Percentiles rank a stretch among this genome's conserved stretches.
Conservation (phyloP, 2,888 invertebrate genomes). For the Drosophila phalerata region DNA sequence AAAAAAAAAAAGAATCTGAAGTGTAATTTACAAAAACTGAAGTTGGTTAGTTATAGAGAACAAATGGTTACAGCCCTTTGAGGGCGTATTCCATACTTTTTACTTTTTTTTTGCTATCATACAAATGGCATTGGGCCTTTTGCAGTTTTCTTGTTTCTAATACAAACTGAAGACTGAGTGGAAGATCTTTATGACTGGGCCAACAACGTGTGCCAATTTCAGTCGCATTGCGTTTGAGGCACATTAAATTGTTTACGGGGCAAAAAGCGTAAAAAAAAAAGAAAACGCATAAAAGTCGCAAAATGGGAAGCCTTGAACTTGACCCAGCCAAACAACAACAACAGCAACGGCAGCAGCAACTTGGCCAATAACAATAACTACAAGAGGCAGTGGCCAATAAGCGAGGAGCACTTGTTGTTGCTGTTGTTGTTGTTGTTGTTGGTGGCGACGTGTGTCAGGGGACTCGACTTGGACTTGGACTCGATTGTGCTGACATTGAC, state of each 20-base stretch:
- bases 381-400: slow-evolving; percentile 57
- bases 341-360: slow-evolving; percentile 39
- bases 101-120: not conserved
- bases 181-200: slow-evolving; percentile 8
- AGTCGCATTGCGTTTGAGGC: slow-evolving; percentile 35
- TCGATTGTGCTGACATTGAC: slow-evolving; percentile 77
- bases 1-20: not conserved
- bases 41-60: not conserved
- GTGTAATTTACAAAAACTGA: not conserved
- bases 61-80: not conserved
- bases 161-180: slow-evolving; percentile 4
- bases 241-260: slow-evolving; percentile 48
- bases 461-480: slow-evolving; percentile 62
- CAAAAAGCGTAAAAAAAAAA: slow-evolving; percentile 24
- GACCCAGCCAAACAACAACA: slow-evolving; percentile 62
- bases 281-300: slow-evolving; percentile 73
- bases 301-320: slow-evolving; percentile 79
- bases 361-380: slow-evolving; percentile 72
- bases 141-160: slow-evolving; percentile 28
- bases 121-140: not conserved
- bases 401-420: slow-evolving; percentile 33
- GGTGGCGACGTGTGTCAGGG: slow-evolving; percentile 62
- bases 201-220: slow-evolving; percentile 54
- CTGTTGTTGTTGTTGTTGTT: slow-evolving; percentile 27
- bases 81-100: not conserved